phyloP scores from a whole-genome alignment of 2,797 vertebrate species.

The Chrosomus eos region DNA sequence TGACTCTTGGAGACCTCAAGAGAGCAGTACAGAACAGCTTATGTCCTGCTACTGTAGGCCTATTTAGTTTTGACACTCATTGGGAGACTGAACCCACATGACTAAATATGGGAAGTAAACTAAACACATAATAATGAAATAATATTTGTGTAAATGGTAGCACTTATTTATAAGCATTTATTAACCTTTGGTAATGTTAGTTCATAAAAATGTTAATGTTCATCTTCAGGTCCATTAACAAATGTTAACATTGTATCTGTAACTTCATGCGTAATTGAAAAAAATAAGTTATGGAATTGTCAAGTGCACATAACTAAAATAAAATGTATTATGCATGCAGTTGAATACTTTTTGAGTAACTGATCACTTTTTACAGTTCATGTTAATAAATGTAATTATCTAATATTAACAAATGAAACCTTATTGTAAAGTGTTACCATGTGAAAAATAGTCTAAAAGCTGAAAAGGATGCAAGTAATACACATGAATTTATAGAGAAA shows the following conservation, averaged over 20 bases:
- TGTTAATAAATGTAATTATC: too few relatives aligned
- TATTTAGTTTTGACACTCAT: background rate
- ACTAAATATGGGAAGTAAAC: background rate
- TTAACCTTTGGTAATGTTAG: background rate
- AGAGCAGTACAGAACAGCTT: slow-evolving; percentile 34
- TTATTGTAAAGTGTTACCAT: background rate
- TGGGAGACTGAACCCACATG: background rate
- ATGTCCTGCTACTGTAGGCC: background rate
- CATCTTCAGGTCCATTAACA: background rate
- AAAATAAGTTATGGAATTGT: too few relatives aligned
- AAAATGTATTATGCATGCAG: too few relatives aligned
- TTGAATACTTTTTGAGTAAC: too few relatives aligned
- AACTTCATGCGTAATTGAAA: too few relatives aligned
- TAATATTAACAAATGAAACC: background rate
- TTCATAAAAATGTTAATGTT: background rate
- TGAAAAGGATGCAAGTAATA: background rate
- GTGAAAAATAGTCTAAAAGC: slow-evolving; percentile 3
- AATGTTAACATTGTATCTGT: too few relatives aligned
- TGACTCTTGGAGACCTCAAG: slow-evolving; percentile 16
- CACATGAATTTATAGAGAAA: background rate
- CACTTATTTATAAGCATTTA: background rate
- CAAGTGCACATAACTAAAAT: too few relatives aligned
- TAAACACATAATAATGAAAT: background rate
- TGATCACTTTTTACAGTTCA: too few relatives aligned
- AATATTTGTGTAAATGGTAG: background rate